Evolutionary conservation across 2,797 vertebrate genomes (phyloP), one percentile per base, ranked within the genome.

Genomic region (Galago senegalensis): DNA sequence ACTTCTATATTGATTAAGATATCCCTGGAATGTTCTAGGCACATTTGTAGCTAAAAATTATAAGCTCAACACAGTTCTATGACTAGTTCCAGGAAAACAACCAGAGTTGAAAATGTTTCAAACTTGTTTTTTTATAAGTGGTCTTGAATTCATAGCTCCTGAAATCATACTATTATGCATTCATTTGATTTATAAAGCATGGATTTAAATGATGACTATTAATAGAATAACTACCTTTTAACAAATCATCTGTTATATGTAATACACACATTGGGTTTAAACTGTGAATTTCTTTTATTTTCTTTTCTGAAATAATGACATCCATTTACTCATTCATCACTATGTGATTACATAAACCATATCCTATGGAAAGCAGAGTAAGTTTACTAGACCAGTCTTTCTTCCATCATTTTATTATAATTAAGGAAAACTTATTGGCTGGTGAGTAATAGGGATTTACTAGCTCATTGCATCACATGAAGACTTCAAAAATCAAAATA

Each of bases 401-500:
- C 61, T 13, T 34, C 49, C 31, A 27, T 91, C n/a, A 4, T 63
- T 75, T 31, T 73, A 83, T 70, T 75, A 37, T 67, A 83, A 70
- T 65, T 29, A 80, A 1, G 40, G 23, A 29, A 13, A 69, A 53
- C 2, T 56, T 43, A 69, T 23, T 65, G 31, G 3, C 46, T 95
- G 12, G 53, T 69, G 76, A 61, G 82, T 29, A 46, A 27, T 56
- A 12, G 76, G 16, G 46, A 87, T 69, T 65, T 80, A 25, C 82
- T 29, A 82, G 16, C 13, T 58, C 7, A n/a, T 20, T 56, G 89
- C 58, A 61, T 61, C 46, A 88, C 10, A 67, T 4, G 67, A 70
- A 80, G 49, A 76, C 37, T 46, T 94, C 18, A 80, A 87, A 84
- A 87, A 83, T 84, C 61, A 5, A 90, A 87, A 67, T 40, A 69